Evolutionary conservation across 2,113 vertebrate species (phyloP), one percentile per base, ranked within the genome.

Genomic region (Gopherus evgoodei): DNA sequence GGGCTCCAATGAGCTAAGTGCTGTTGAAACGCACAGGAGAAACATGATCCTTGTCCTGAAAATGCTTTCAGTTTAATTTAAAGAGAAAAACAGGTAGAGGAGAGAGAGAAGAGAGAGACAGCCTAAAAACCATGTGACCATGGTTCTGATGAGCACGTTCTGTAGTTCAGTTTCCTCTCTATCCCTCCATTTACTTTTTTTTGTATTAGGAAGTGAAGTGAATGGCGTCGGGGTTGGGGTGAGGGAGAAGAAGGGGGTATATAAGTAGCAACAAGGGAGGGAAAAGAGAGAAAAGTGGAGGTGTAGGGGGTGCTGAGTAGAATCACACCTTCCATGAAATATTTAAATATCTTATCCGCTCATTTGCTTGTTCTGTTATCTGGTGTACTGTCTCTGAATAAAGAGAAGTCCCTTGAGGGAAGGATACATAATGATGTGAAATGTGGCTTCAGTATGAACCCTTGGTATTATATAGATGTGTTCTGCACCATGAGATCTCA

Each of bases 131-230:
- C 50, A 47, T 3, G 4, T 6, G 53, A 50, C 21, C 19, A 1
- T 78, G 54, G 8, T 3, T 82, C 5, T 78, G 88, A 29, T 3
- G 54, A 27, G 13, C 27, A 86, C 5, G 27, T 42, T 56, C 47
- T 24, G 13, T 87, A 65, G 21, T 78, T 83, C 47, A 79, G 50
- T 69, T 52, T 17, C 42, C 86, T 81, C 42, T 95, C 72, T 96
- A 31, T 3, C 0, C 31, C 31, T 92, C 92, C 59, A 62, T 91
- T 57, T 31, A 38, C 12, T 87, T 42, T 76, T 76, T 76, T 17
- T 81, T 76, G 42, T 76, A 22, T 72, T 62, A 31, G 11, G 65
- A 21, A n/a, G 27, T 92, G 59, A 59, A 91, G 47, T 69, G n/a
- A 42, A 6, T 2, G 54, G 69, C 19, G 80, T 24, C 6, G 59